Percentiles rank a stretch among this genome's conserved stretches.
Evolutionary conservation across 2,888 invertebrate genomes (phyloP).

Genomic region (Terebella lapidaria): DNA sequence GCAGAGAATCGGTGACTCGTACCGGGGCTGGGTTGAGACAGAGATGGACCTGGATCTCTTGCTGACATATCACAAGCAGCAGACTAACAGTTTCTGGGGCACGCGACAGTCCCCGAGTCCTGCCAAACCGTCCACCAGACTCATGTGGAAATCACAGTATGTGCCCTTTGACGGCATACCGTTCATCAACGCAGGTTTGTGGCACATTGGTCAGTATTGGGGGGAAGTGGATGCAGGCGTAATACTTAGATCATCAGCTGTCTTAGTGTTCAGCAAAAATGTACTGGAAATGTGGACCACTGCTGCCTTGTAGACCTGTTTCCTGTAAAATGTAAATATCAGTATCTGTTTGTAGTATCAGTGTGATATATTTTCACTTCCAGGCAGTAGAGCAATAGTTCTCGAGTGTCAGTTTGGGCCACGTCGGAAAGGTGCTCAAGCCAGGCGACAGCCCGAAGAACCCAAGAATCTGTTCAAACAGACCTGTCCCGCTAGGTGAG

Average conservation of each 20-base stretch:
- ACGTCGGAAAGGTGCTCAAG: conserved; percentile 39
- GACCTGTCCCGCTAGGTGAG: conserved; percentile 50
- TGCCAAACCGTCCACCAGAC: conserved; percentile 46
- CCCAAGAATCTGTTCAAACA: conserved; percentile 35
- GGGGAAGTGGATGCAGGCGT: neutral
- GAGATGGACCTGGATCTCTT: conserved; percentile 50
- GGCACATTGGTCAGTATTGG: neutral
- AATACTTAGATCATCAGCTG: no score
- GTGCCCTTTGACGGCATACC: conserved; percentile 54
- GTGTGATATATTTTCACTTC: no score
- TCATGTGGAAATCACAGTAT: conserved; percentile 55
- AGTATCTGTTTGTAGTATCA: no score
- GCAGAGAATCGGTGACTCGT: conserved; percentile 51
- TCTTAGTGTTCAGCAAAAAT: no score
- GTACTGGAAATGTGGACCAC: no score
- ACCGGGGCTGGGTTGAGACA: conserved; percentile 50
- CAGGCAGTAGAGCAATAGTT: conserved; percentile 49
- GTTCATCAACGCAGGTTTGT: conserved; percentile 50
- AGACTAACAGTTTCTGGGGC: conserved; percentile 52
- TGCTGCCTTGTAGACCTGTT: no score
- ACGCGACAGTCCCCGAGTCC: conserved; percentile 51
- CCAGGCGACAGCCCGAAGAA: conserved; percentile 28
- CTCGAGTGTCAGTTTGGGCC: conserved; percentile 55
- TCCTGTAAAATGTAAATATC: no score
- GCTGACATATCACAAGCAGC: conserved; percentile 51